These are phyloP conservation scores for Pseudomyrmex pallidus DNA, from an alignment of 1,140 invertebrate genomes.

Conservation along the genomic window DNA sequence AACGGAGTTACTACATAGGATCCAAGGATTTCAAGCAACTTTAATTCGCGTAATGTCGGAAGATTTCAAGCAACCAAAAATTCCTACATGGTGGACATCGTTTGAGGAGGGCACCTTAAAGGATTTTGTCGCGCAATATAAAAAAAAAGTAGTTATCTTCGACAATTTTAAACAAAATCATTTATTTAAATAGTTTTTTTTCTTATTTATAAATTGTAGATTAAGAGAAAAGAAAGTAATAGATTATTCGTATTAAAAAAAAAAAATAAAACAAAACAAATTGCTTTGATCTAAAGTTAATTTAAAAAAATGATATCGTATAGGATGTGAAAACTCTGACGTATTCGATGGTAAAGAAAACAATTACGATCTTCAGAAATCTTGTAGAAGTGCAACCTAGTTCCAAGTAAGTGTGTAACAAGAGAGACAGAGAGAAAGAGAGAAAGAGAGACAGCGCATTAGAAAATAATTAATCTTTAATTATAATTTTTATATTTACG, in stretches of 20 bases:
- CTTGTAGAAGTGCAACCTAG: conserved; percentile 57
- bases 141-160: conserved; percentile 68
- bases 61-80: conserved; percentile 70
- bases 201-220: not conserved
- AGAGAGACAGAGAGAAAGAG: not conserved
- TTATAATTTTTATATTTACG: not conserved
- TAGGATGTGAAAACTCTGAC: conserved; percentile 72
- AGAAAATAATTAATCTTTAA: not conserved
- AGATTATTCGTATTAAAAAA: not conserved
- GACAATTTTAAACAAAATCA: no score
- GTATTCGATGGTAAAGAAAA: conserved; percentile 72
- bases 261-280: not conserved
- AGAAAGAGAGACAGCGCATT: not conserved
- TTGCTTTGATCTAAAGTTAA: not conserved
- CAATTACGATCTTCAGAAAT: conserved; percentile 62
- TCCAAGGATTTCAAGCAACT: conserved; percentile 65
- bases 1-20: conserved; percentile 71
- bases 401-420: conserved; percentile 63
- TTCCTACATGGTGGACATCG: conserved; percentile 80
- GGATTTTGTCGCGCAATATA: conserved; percentile 75
- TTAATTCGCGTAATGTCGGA: conserved; percentile 69
- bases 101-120: conserved; percentile 77
- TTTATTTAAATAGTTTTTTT: conserved; percentile 1
- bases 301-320: conserved; percentile 23
- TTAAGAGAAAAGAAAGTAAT: not conserved